Evolutionary conservation across 2,113 vertebrate genomes (phyloP).

Genomic region (Epinephelus fuscoguttatus): DNA sequence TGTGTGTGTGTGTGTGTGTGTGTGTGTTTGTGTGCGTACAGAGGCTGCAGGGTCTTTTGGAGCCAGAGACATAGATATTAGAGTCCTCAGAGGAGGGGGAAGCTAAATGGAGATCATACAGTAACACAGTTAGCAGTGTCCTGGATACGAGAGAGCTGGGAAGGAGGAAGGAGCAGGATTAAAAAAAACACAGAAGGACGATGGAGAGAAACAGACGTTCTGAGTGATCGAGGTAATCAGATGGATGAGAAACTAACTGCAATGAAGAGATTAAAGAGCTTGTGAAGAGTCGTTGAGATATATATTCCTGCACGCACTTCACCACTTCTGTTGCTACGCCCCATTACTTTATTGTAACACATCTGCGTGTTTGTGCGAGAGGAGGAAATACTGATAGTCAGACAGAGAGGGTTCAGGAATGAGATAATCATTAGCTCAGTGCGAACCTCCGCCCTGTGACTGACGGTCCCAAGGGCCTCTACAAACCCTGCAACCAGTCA

Average conservation of each 20-base stretch:
- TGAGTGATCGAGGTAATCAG: slow-evolving; percentile 10
- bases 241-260: background rate
- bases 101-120: slow-evolving; percentile 60
- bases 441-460: slow-evolving; percentile 74
- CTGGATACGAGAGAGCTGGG: slow-evolving; percentile 39
- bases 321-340: background rate
- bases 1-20: slow-evolving; percentile 13
- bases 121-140: slow-evolving; percentile 53
- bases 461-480: slow-evolving; percentile 62
- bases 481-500: slow-evolving; percentile 63
- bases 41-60: slow-evolving; percentile 19
- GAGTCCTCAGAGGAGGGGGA: slow-evolving; percentile 45
- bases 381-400: slow-evolving; percentile 52
- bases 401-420: slow-evolving; percentile 52
- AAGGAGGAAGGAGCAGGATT: slow-evolving; percentile 9
- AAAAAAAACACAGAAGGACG: slow-evolving; percentile 22
- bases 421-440: slow-evolving; percentile 76
- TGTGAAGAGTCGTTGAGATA: background rate
- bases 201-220: slow-evolving; percentile 17
- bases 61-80: slow-evolving; percentile 50
- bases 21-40: background rate
- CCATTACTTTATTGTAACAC: background rate
- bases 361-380: slow-evolving; percentile 37
- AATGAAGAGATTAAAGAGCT: background rate
- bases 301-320: background rate